These are phyloP conservation scores for Aleiodes sp. DNA, from an alignment of 1,140 invertebrate genomes.

Conservation along the genomic window DNA sequence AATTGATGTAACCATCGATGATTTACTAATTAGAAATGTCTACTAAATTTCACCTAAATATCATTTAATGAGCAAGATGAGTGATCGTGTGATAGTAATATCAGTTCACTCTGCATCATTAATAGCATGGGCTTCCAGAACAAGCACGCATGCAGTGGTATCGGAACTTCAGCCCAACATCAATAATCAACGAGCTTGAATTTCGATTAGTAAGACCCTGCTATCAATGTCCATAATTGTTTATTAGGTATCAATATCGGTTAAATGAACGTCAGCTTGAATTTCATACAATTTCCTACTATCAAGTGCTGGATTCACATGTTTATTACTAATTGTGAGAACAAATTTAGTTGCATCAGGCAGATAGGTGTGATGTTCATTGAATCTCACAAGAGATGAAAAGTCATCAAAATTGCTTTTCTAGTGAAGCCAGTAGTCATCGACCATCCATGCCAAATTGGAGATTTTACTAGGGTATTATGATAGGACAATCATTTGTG, in stretches of 20 bases:
- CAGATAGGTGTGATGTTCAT: no score
- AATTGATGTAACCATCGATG: neutral
- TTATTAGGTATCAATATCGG: neutral
- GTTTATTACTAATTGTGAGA: no score
- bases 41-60: neutral
- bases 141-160: neutral
- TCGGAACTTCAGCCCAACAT: neutral
- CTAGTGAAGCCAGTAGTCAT: no score
- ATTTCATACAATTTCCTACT: neutral
- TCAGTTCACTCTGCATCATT: slow-evolving; percentile 1
- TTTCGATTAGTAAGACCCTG: neutral
- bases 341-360: no score
- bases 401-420: no score
- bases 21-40: neutral
- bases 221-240: neutral
- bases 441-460: no score
- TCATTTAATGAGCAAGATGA: neutral
- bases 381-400: no score
- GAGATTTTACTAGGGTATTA: no score
- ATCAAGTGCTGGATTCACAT: no score
- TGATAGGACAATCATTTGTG: no score
- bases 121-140: neutral
- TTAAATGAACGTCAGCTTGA: neutral
- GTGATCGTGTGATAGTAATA: neutral
- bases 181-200: neutral